Base-by-base conservation (phyloP, 2,888 invertebrate species). In the Zygogramma bicolorata region DNA sequence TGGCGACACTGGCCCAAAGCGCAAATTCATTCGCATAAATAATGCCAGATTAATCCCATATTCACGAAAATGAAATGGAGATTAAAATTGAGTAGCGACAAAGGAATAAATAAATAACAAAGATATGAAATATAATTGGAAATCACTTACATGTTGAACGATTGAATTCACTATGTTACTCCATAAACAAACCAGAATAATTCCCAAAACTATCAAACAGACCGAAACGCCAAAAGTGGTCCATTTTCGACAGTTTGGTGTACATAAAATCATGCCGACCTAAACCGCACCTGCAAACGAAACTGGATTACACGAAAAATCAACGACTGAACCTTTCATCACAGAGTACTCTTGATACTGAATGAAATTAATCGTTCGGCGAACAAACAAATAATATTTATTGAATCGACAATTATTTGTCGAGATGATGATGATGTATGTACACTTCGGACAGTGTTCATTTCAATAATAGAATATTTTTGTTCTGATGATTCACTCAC, bases 201-300 rank as follows among this genome's bases (percentile, higher is more conserved):
- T 70, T 13, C 84, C 84, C 5, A 84, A n/a, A 40, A 79, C 29
- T 46, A 83, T 13, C 40, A 81, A 75, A 7, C 78, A 49, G 18
- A 69, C 61, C 13, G 81, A 69, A 15, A 79, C 59, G n/a, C 73
- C 65, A 49, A 83, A 77, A 3, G 81, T 78, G 7, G 81, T 79
- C 79, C 80, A 81, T 80, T 81, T 81, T 71, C 79, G 79, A 60
- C 82, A 83, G 49, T 59, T 80, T 10, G 78, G 76, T 13, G 79
- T 70, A 73, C 82, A 82, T 34, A 63, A 63, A 63, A 63, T 46
- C 63, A 63, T 63, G 13, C 25, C 63, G 10, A 63, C 29, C 40
- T 18, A 46, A 61, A 38, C 8, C 5, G 34, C 7, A 61, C 15
- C 60, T 42, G 15, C 7, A 53, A 53, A 53, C 6, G n/a, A 13